These are phyloP conservation scores for Rhynchophorus ferrugineus DNA, from an alignment of 1,140 invertebrate species.

Conservation along the genomic window DNA sequence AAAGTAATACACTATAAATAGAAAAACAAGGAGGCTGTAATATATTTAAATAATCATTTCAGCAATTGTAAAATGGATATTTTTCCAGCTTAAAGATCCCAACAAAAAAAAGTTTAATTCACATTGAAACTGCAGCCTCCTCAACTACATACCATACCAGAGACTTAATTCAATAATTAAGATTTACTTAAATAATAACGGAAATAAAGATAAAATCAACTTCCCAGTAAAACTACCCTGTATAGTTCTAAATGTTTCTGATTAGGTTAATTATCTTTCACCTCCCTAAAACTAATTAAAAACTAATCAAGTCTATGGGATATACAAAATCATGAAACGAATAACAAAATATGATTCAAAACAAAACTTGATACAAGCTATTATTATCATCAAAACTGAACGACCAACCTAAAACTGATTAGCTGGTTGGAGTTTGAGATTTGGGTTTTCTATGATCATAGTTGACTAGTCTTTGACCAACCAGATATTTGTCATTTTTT, in stretches of 20 bases:
- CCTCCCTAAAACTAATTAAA: neutral
- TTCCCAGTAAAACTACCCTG: neutral
- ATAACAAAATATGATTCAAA: too few relatives aligned
- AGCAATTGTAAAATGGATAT: too few relatives aligned
- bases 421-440: conserved; percentile 9
- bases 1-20: neutral
- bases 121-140: too few relatives aligned
- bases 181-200: too few relatives aligned
- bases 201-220: too few relatives aligned
- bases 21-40: neutral
- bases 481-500: conserved; percentile 98
- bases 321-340: too few relatives aligned
- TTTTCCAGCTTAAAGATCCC: too few relatives aligned
- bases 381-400: neutral
- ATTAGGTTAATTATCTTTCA: neutral
- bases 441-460: conserved; percentile 69
- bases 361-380: conserved; percentile 6
- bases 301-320: neutral
- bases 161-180: too few relatives aligned
- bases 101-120: too few relatives aligned
- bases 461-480: conserved; percentile 90
- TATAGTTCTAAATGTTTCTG: neutral
- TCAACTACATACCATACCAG: too few relatives aligned
- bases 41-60: too few relatives aligned
- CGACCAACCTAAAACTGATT: neutral